A percentile compares a stretch with the other conserved stretches of the same genome.
phyloP scores from a whole-genome alignment of 2,888 invertebrate genomes.

The Apodemia hepburni region DNA sequence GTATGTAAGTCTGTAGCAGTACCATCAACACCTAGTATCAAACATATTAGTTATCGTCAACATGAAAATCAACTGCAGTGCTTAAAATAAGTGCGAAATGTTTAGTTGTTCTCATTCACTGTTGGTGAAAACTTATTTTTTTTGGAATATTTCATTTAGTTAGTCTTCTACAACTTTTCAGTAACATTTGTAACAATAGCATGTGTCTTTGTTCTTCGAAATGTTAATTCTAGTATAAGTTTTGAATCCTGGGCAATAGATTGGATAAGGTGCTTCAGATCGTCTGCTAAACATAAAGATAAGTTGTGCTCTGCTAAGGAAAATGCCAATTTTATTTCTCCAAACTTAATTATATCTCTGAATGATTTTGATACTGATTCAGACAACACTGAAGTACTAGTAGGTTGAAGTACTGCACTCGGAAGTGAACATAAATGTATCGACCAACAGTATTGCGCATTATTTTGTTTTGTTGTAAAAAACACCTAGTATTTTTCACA shows the following conservation, averaged over 20 bases:
- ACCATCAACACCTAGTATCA: conserved; percentile 33
- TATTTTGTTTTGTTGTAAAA: no score
- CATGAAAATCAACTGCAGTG: conserved; percentile 27
- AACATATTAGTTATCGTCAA: conserved; percentile 27
- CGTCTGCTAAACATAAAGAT: conserved; percentile 26
- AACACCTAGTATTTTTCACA: no score
- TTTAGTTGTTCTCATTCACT: conserved; percentile 30
- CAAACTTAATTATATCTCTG: no score
- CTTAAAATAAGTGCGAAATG: conserved; percentile 31
- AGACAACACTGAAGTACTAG: no score
- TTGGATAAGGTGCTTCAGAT: conserved; percentile 24
- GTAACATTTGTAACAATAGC: conserved; percentile 30
- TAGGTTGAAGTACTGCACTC: no score
- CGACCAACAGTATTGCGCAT: no score
- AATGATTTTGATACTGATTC: no score
- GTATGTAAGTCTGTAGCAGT: conserved; percentile 28
- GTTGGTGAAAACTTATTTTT: conserved; percentile 26
- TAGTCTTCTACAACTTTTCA: conserved; percentile 26
- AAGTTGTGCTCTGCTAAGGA: no score
- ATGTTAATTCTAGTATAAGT: conserved; percentile 23
- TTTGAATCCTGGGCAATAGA: conserved; percentile 26
- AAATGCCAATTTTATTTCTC: no score
- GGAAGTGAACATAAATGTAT: no score
- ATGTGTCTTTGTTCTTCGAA: conserved; percentile 27
- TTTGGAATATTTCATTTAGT: conserved; percentile 26